phyloP scores from a whole-genome alignment of 1,140 invertebrate genomes.

The Trichomalopsis sarcophagae region DNA sequence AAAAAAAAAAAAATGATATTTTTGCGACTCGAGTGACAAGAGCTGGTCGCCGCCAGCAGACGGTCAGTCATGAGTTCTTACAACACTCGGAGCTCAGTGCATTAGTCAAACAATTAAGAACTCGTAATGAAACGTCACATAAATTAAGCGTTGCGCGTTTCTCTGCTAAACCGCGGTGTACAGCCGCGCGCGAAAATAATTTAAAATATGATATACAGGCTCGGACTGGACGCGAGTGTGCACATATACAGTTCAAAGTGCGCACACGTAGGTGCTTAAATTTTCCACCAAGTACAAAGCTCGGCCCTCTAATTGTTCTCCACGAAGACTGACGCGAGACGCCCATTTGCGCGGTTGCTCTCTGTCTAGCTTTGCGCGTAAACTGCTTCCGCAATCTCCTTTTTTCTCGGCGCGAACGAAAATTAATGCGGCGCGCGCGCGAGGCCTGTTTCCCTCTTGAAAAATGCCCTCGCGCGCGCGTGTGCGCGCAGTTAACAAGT shows the following conservation, averaged over 20 bases:
- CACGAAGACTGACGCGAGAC: not conserved
- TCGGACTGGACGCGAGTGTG: conserved; percentile 14
- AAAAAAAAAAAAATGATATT: not conserved
- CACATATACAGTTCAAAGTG: conserved; percentile 55
- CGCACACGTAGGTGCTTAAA: conserved; percentile 65
- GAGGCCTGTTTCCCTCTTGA: not conserved
- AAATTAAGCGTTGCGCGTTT: conserved; percentile 64
- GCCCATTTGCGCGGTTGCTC: not conserved
- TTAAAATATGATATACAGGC: conserved; percentile 55
- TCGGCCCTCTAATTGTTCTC: conserved; percentile 45
- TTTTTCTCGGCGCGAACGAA: not conserved
- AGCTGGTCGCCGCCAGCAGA: not conserved
- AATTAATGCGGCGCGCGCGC: not conserved
- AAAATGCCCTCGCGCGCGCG: not conserved
- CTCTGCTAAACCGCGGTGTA: conserved; percentile 32
- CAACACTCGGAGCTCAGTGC: conserved; percentile 53
- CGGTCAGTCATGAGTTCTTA: conserved; percentile 9
- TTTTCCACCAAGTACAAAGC: conserved; percentile 60
- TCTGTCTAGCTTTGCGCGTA: not conserved
- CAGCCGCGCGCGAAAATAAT: conserved; percentile 47
- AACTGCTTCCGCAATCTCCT: conserved; percentile 17
- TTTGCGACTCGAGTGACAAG: not conserved
- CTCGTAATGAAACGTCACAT: conserved; percentile 73
- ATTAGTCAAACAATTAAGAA: conserved; percentile 75
- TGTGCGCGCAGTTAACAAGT: not conserved